Evolutionary conservation across 2,797 vertebrate species (phyloP).

Genomic region (Poecilia wingei): DNA sequence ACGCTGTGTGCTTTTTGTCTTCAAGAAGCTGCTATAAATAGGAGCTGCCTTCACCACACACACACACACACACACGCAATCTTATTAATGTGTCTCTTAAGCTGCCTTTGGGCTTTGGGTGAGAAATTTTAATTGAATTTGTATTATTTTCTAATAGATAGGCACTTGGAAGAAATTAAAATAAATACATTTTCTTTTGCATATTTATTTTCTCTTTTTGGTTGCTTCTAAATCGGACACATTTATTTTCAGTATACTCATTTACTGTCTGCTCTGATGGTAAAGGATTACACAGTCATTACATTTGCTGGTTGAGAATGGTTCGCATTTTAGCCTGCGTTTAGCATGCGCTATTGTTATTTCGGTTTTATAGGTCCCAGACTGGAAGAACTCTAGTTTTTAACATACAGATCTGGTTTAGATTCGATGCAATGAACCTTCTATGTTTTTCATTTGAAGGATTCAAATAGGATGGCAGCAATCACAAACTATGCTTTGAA

Average conservation of each 20-base stretch:
- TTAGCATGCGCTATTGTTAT: background rate
- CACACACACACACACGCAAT: background rate
- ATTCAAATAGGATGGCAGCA: background rate
- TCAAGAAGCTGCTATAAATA: conserved; percentile 79
- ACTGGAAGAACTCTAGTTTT: background rate
- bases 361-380: background rate
- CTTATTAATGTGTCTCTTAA: conserved; percentile 41
- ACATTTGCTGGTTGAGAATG: background rate
- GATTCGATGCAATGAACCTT: background rate
- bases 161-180: conserved; percentile 9
- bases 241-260: background rate
- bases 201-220: background rate
- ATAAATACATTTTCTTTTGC: conserved; percentile 2
- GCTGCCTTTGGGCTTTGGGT: conserved; percentile 23
- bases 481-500: background rate
- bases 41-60: conserved; percentile 34
- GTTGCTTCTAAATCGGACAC: background rate
- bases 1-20: conserved; percentile 78
- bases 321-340: background rate
- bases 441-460: background rate
- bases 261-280: background rate
- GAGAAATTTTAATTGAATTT: conserved; percentile 50
- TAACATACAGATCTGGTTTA: background rate
- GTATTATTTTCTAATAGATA: conserved; percentile 23
- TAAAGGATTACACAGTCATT: background rate